Percentiles rank a stretch among this genome's conserved stretches.
Conservation (phyloP, 2,888 invertebrate species). For the Zaprionus obscuricornis region DNA sequence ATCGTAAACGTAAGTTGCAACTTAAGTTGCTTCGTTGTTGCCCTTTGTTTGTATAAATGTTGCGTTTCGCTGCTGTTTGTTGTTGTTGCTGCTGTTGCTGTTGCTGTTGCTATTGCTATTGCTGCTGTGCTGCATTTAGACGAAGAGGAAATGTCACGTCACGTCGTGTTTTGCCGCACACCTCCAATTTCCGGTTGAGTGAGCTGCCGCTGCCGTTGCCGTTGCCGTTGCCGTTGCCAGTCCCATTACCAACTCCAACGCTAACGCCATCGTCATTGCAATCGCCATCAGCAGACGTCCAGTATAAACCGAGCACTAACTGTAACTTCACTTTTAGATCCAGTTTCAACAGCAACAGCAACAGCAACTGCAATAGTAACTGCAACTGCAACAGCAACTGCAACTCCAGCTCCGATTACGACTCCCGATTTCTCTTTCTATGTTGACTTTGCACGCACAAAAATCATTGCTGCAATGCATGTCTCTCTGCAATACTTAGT, state of each 20-base stretch:
- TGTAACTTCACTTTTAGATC: conserved; percentile 20
- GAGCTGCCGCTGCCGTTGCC: conserved; percentile 52
- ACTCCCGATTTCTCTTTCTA: too few relatives aligned
- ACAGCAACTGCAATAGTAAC: neutral
- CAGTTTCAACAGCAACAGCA: conserved; percentile 1
- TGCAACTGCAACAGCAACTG: neutral
- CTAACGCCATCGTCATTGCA: neutral
- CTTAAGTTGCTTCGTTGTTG: conserved; percentile 24
- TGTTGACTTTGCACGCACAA: conserved; percentile 65
- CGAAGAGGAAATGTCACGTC: conserved; percentile 84
- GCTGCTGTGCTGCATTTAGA: conserved; percentile 79
- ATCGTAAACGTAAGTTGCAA: conserved; percentile 6
- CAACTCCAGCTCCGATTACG: conserved; percentile 9
- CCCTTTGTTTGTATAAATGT: conserved; percentile 64
- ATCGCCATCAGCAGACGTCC: conserved; percentile 23
- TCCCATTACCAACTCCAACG: conserved; percentile 16
- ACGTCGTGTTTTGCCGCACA: conserved; percentile 84
- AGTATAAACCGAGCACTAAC: conserved; percentile 30
- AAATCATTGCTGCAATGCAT: conserved; percentile 32
- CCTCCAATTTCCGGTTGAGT: conserved; percentile 83
- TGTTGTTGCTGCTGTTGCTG: conserved; percentile 18
- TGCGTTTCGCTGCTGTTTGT: conserved; percentile 38
- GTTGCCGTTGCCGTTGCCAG: conserved; percentile 7
- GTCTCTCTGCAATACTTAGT: conserved; percentile 33
- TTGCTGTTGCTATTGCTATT: neutral